A percentile compares a stretch with the other conserved stretches of the same genome.
Evolutionary conservation across 1,140 invertebrate species (phyloP).

Genomic region (Drosophila littoralis): DNA sequence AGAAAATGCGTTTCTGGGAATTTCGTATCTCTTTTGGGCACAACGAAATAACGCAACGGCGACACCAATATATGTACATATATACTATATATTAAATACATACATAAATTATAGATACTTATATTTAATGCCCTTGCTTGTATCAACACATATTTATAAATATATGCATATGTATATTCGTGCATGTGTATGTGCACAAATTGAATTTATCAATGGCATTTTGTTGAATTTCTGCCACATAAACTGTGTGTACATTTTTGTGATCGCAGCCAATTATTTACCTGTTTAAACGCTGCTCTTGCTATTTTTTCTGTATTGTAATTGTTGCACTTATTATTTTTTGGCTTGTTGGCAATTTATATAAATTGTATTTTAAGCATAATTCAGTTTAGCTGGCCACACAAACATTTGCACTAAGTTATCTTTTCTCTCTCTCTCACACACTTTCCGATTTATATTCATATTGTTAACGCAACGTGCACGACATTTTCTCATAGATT

Average conservation of each 20-base stretch:
- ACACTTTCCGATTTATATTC: conserved; percentile 27
- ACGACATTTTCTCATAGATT: conserved; percentile 27
- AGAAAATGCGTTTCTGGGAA: conserved; percentile 84
- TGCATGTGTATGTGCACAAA: neutral
- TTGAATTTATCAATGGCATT: conserved; percentile 52
- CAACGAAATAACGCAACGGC: conserved; percentile 59
- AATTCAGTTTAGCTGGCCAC: conserved; percentile 55
- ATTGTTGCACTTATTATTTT: conserved; percentile 17
- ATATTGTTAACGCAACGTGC: conserved; percentile 21
- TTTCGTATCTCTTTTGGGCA: conserved; percentile 81
- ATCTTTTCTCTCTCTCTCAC: conserved; percentile 27
- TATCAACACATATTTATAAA: neutral
- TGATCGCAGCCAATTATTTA: conserved; percentile 55
- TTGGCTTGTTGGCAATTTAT: conserved; percentile 69
- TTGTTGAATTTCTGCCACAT: conserved; percentile 43
- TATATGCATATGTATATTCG: neutral
- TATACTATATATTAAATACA: conserved; percentile 47
- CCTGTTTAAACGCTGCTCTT: conserved; percentile 60
- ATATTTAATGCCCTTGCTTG: conserved; percentile 43
- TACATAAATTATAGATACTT: conserved; percentile 37
- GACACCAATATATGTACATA: conserved; percentile 55
- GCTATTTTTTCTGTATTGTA: conserved; percentile 48
- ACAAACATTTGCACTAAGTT: conserved; percentile 40
- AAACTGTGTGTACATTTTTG: conserved; percentile 27
- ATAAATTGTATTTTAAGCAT: conserved; percentile 76